Evolutionary conservation across 2,888 invertebrate genomes (phyloP).

Genomic region (Euzophera pinguis): DNA sequence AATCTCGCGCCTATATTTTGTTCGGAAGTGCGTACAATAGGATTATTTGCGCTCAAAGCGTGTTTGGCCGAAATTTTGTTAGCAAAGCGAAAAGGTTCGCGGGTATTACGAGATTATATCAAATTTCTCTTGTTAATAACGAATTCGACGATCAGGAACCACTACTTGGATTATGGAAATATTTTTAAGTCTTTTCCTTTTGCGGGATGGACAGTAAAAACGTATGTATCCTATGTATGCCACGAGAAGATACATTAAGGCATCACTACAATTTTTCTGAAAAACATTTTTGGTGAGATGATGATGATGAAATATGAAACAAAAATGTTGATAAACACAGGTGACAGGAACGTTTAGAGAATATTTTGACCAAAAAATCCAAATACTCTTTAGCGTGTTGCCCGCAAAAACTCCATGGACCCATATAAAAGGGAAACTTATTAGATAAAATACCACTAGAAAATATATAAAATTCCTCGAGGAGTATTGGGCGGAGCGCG

Average conservation of each 20-base stretch:
- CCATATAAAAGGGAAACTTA: constrained; percentile 9
- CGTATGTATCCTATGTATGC: too few relatives aligned
- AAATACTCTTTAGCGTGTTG: neutral
- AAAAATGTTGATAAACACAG: neutral
- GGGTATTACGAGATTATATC: constrained; percentile 38
- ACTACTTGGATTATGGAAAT: constrained; percentile 32
- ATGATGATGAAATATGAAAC: neutral
- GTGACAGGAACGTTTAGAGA: too few relatives aligned
- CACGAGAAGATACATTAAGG: too few relatives aligned
- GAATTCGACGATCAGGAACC: constrained; percentile 29
- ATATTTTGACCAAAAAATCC: neutral
- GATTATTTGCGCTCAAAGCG: constrained; percentile 38
- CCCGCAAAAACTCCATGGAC: constrained; percentile 1
- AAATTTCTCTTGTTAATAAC: constrained; percentile 28
- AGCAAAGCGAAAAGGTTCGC: constrained; percentile 31
- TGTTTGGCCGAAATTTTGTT: constrained; percentile 39
- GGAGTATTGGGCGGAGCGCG: constrained; percentile 4
- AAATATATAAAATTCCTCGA: constrained; percentile 8
- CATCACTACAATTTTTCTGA: too few relatives aligned
- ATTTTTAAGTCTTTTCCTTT: too few relatives aligned
- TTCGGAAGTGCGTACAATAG: constrained; percentile 31
- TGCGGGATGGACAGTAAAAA: too few relatives aligned
- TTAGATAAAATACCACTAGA: constrained; percentile 9
- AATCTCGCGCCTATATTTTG: neutral
- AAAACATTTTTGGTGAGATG: too few relatives aligned